Evolutionary conservation across 1,140 invertebrate genomes (phyloP).

Genomic region (Sarcophaga bullata): DNA sequence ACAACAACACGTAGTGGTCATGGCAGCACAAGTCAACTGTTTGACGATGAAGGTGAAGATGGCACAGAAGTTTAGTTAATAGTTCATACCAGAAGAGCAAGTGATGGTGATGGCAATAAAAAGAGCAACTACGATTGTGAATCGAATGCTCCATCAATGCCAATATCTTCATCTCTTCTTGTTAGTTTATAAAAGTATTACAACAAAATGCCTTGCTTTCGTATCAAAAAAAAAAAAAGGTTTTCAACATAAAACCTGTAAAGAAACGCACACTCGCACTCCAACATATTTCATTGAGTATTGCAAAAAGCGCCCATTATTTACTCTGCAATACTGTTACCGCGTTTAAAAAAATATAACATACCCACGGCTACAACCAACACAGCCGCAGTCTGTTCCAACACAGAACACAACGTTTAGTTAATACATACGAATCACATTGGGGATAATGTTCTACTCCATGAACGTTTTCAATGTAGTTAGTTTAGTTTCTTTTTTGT

Average conservation of each 20-base stretch:
- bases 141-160: neutral
- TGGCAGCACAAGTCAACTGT: constrained; percentile 72
- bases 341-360: neutral
- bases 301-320: too few species aligned
- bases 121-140: neutral
- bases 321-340: too few species aligned
- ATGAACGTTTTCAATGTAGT: too few species aligned
- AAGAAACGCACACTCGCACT: neutral
- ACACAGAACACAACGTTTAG: too few species aligned
- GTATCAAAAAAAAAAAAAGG: neutral
- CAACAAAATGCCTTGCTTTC: constrained; percentile 21
- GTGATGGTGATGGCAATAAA: constrained; percentile 21
- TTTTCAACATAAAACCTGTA: neutral
- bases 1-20: constrained; percentile 67
- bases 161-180: neutral
- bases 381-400: too few species aligned
- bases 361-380: neutral
- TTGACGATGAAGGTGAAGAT: constrained; percentile 87
- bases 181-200: constrained; percentile 25
- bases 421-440: too few species aligned
- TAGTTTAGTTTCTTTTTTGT: too few species aligned
- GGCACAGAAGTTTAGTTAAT: constrained; percentile 80
- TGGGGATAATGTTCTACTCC: too few species aligned
- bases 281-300: neutral
- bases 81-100: constrained; percentile 5